Evolutionary conservation across 2,888 invertebrate species (phyloP).

Genomic region (Mythimna loreyi): DNA sequence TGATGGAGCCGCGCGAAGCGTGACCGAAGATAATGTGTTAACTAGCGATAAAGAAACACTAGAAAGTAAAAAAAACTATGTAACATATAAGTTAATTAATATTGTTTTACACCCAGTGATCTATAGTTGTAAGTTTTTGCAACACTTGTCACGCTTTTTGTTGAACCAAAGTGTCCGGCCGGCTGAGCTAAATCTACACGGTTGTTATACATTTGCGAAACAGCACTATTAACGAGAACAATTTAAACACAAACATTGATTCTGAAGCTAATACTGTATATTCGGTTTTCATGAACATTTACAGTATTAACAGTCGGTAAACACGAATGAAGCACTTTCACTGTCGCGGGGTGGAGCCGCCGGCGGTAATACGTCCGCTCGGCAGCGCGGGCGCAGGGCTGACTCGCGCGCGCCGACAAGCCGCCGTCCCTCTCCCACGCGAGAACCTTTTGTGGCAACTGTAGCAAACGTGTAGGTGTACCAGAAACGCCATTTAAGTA

Average conservation of each 20-base stretch:
- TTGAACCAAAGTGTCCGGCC: constrained; percentile 65
- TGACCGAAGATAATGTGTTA: constrained; percentile 79
- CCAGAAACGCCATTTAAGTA: constrained; percentile 85
- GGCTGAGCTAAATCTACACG: constrained; percentile 61
- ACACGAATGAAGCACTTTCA: constrained; percentile 81
- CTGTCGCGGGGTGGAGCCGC: constrained; percentile 72
- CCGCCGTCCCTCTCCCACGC: constrained; percentile 80
- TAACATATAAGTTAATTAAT: constrained; percentile 51
- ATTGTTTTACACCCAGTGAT: constrained; percentile 36
- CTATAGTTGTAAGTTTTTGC: constrained; percentile 61
- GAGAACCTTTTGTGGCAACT: constrained; percentile 75
- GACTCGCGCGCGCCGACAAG: constrained; percentile 76
- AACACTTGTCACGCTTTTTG: constrained; percentile 52
- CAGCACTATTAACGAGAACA: constrained; percentile 66
- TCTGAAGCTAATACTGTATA: constrained; percentile 48
- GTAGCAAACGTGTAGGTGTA: constrained; percentile 83
- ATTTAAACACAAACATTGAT: constrained; percentile 43
- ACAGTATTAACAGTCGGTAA: constrained; percentile 67
- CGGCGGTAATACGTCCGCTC: constrained; percentile 78
- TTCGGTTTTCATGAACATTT: constrained; percentile 55
- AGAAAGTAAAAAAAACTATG: constrained; percentile 72
- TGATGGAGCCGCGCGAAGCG: constrained; percentile 77
- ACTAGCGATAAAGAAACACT: constrained; percentile 74
- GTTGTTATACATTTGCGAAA: constrained; percentile 59
- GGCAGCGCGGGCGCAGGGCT: constrained; percentile 84